Evolutionary conservation across 2,113 vertebrate species (phyloP).

Genomic region (Eurypyga helias): DNA sequence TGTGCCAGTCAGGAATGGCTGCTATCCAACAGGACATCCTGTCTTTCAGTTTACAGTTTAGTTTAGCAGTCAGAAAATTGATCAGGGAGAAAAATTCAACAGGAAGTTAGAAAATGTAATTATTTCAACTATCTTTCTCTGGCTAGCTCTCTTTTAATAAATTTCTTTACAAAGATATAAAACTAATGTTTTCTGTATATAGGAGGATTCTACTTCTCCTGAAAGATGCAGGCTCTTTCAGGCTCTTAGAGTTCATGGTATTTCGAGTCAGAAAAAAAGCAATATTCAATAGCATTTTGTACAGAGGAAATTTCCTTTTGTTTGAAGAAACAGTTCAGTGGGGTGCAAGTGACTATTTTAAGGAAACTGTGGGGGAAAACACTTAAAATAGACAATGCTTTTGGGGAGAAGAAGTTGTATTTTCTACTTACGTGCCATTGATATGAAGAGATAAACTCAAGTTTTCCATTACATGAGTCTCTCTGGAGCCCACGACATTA

Average conservation of each 20-base stretch:
- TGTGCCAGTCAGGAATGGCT: background rate
- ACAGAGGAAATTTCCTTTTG: background rate
- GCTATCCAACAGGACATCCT: background rate
- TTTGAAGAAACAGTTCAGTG: background rate
- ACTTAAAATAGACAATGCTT: background rate
- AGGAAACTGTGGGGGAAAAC: background rate
- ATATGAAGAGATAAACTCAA: conserved; percentile 80
- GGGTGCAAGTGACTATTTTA: background rate
- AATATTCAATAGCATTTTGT: background rate
- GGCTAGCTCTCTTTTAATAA: background rate
- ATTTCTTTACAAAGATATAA: background rate
- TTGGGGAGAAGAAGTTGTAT: background rate
- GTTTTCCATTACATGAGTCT: conserved; percentile 79
- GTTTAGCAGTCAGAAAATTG: too few relatives aligned
- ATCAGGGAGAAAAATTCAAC: background rate
- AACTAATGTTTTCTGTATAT: background rate
- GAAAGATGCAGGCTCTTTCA: background rate
- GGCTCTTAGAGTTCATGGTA: background rate
- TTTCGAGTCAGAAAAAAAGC: background rate
- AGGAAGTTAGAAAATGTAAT: background rate
- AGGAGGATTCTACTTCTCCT: background rate
- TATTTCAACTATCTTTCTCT: background rate
- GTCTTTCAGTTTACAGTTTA: background rate
- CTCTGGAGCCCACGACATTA: conserved; percentile 77
- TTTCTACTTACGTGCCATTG: conserved; percentile 86